A percentile compares a stretch with the other conserved stretches of the same genome.
These are phyloP conservation scores for Menidia beryllina DNA, from an alignment of 2,113 vertebrate genomes.

Conservation along the genomic window DNA sequence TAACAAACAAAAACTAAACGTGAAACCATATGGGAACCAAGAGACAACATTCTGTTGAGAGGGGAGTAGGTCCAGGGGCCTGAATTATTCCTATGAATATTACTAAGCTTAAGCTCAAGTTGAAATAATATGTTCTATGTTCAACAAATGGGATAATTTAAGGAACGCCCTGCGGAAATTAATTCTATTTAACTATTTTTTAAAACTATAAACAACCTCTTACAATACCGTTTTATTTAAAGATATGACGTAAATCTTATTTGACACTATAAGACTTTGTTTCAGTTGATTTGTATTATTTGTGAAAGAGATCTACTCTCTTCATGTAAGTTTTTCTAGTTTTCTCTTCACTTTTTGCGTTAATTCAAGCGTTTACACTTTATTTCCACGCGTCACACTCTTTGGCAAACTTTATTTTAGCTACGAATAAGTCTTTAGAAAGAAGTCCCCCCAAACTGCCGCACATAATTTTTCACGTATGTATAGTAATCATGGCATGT, in stretches of 20 bases:
- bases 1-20: accelerated
- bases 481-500: not conserved
- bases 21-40: not conserved
- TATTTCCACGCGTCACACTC: not conserved
- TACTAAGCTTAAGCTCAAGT: not conserved
- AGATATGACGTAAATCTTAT: not conserved
- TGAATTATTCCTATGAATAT: not conserved
- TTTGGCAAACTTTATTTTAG: not conserved
- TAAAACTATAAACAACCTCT: not conserved
- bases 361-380: not conserved
- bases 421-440: not conserved
- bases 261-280: not conserved
- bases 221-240: not conserved
- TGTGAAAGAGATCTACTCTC: not conserved
- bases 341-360: not conserved
- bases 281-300: not conserved
- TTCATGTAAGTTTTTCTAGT: not conserved
- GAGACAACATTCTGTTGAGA: not conserved
- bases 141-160: not conserved
- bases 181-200: not conserved
- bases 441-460: not conserved
- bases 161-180: not conserved
- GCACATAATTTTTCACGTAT: not conserved
- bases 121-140: not conserved
- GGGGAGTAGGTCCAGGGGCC: not conserved